Evolutionary conservation across 2,888 invertebrate species (phyloP).

Genomic region (Tetheella fluctuosa): DNA sequence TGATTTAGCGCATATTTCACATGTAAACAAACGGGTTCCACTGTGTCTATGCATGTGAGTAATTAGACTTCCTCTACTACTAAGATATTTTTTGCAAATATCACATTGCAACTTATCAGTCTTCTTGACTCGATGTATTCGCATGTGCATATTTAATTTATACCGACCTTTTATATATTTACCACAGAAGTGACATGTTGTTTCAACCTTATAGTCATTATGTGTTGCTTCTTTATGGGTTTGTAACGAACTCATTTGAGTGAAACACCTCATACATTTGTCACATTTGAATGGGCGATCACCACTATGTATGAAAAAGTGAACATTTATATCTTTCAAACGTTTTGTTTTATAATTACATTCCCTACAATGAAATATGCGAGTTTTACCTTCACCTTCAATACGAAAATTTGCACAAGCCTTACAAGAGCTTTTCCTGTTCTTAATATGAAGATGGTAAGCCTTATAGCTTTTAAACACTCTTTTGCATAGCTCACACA

Average conservation of each 20-base stretch:
- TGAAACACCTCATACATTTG: conserved; percentile 54
- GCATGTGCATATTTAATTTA: conserved; percentile 57
- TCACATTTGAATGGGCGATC: conserved; percentile 60
- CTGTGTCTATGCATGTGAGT: conserved; percentile 63
- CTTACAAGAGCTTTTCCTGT: conserved; percentile 29
- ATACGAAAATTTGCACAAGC: conserved; percentile 41
- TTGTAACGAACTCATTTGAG: conserved; percentile 59
- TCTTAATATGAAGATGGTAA: conserved; percentile 41
- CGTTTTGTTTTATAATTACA: conserved; percentile 58
- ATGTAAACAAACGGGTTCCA: conserved; percentile 57
- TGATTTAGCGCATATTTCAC: conserved; percentile 65
- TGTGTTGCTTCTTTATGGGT: conserved; percentile 60
- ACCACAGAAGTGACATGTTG: conserved; percentile 68
- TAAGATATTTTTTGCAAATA: conserved; percentile 54
- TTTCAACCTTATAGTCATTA: conserved; percentile 47
- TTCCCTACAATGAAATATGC: conserved; percentile 54
- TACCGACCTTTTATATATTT: conserved; percentile 58
- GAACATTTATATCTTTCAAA: conserved; percentile 56
- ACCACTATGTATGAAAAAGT: conserved; percentile 60
- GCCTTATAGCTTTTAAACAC: conserved; percentile 54
- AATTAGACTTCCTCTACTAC: conserved; percentile 36
- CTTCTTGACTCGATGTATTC: conserved; percentile 42
- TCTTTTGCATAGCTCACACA: conserved; percentile 46
- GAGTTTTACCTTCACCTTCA: conserved; percentile 53
- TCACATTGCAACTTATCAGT: conserved; percentile 43